Base-by-base conservation (phyloP, 2,888 invertebrate species). In the Heliconius charithonia region DNA sequence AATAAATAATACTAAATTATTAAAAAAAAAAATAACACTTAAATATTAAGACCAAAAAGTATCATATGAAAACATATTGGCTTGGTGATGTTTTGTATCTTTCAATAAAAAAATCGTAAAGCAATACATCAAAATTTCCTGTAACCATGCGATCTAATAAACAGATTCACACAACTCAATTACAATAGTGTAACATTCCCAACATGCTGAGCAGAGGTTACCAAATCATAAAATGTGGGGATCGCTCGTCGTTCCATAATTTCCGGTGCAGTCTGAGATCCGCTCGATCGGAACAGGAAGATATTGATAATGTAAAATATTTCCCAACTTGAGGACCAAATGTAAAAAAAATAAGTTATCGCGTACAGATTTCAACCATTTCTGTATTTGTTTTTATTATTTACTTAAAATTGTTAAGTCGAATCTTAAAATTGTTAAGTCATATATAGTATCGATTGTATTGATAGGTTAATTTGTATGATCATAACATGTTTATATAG, bases 191-290 rank as follows among this genome's bases (percentile, higher is more conserved):
- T 51, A 29, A 65, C 45, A 65, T 65, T 65, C 51, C 63, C 16
- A 10, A 72, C 51, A 77, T 72, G 66, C 63, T 16, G 65, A 16
- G 56, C 56, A 65, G 63, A 72, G 65, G 65, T 77, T 27, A 72
- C 65, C 72, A 77, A 77, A 72, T 71, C 71, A 63, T 77, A 65
- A 77, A 77, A 77, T 77, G 71, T 19, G 29, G 51, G 51, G 51
- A 72, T 77, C 62, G 71, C 63, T 32, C 27, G 65, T 72, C 65
- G 65, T 66, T 56, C 66, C 37, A 56, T 72, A 66, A 77, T 72
- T 66, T 77, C 72, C 77, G 65, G 76, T 56, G 77, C 72, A 77
- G 37, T 71, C 65, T 72, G 77, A 56, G 66, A 66, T 56, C 66
- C 72, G 12, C 65, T 56, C 72, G 65, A 71, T 72, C 72, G 72